These are phyloP conservation scores for Cathartes aura DNA, from an alignment of 2,113 vertebrate genomes.

Conservation along the genomic window DNA sequence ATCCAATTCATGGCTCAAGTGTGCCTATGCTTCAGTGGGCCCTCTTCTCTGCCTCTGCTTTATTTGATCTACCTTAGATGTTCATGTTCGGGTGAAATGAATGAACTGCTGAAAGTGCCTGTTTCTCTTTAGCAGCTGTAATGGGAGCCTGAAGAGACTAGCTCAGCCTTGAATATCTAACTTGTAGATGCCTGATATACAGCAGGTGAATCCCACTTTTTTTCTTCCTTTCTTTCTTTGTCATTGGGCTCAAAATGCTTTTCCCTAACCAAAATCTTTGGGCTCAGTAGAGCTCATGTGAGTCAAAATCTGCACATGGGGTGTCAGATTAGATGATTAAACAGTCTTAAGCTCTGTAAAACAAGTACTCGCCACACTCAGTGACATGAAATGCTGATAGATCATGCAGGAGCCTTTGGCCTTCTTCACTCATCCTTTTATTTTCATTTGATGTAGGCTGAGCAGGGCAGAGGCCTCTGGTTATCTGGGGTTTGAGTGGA, in stretches of 20 bases:
- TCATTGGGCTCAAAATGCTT: background rate
- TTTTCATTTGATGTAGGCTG: background rate
- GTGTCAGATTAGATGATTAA: background rate
- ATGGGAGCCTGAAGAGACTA: background rate
- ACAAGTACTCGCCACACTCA: background rate
- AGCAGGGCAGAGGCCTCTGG: background rate
- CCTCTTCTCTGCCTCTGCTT: background rate
- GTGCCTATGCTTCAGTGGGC: background rate
- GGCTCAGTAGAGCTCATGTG: background rate
- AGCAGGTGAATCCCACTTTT: background rate
- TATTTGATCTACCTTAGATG: background rate
- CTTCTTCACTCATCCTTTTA: background rate
- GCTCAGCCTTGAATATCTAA: background rate
- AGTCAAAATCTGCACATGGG: background rate
- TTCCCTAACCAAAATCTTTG: background rate
- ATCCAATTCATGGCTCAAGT: background rate
- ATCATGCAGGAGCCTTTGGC: background rate
- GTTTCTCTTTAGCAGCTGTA: background rate
- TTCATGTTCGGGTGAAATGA: background rate
- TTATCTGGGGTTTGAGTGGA: background rate
- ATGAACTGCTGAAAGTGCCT: background rate
- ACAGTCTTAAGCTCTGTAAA: background rate
- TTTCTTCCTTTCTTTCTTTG: background rate
- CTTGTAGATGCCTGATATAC: background rate
- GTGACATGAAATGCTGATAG: background rate